A percentile compares a stretch with the other conserved stretches of the same genome.
Conservation (phyloP, 2,797 vertebrate genomes). For the Acrocephalus scirpaceus region DNA sequence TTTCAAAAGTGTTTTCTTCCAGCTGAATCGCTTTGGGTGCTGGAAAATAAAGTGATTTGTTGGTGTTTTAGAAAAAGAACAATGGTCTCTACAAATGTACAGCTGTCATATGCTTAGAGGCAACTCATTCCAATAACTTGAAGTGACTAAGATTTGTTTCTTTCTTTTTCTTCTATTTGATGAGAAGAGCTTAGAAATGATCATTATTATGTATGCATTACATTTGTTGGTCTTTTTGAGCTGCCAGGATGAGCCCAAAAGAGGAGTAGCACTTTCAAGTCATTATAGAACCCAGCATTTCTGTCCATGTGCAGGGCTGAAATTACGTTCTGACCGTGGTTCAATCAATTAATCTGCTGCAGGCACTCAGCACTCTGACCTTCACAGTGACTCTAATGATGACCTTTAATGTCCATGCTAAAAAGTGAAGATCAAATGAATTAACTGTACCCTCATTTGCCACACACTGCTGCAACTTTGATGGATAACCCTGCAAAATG, state of each 20-base stretch:
- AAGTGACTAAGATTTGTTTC: background rate
- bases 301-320: background rate
- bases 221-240: background rate
- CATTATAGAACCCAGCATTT: background rate
- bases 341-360: background rate
- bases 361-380: background rate
- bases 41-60: background rate
- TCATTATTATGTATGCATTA: background rate
- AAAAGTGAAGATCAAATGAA: background rate
- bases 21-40: constrained; percentile 77
- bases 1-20: constrained; percentile 76
- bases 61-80: background rate
- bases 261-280: background rate
- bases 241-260: background rate
- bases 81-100: background rate
- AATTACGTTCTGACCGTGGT: background rate
- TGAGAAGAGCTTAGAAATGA: background rate
- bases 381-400: background rate
- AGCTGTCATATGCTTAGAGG: background rate
- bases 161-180: background rate
- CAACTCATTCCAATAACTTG: background rate
- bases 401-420: background rate
- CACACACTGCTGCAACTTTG: background rate
- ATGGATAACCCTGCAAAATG: background rate
- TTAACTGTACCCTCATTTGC: background rate